Evolutionary conservation across 2,888 invertebrate species (phyloP), one percentile per base, ranked within the genome.

Genomic region (Deroplatys truncata): DNA sequence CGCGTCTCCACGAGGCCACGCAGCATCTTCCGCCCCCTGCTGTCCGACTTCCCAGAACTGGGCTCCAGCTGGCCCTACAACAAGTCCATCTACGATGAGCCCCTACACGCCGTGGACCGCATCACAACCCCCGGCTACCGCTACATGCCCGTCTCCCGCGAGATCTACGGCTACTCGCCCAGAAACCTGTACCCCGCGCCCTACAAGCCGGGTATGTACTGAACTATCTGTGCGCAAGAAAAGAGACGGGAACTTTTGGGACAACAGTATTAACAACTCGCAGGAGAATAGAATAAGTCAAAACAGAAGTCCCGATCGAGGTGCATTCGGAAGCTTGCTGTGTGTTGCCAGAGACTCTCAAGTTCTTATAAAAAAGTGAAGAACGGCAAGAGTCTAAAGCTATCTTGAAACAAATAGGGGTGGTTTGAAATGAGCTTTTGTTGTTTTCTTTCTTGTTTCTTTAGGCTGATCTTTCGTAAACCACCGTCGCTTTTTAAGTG

Each of bases 51-150:
- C 94, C 97, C 97, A 92, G 96, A 97, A 93, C 95, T 97, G 92
- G 94, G 94, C 92, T 94, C 95, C 93, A 94, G 95, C 93, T 97
- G 96, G 95, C 97, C 97, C 56, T 96, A 95, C 94, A 95, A 95
- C 95, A 97, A 97, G 94, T 97, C 97, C 92, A 98, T 98, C 95
- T 98, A 96, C 94, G 97, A 98, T 93, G 97, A 97, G 93, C 97
- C 98, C 92, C 94, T 95, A 91, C 96, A 95, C 92, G 97, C 97
- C 92, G 96, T 96, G 92, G 97, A 97, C 94, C 96, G 98, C 94
- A 97, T 98, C 95, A 95, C 96, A 93, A 96, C 97, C 90, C 97
- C 97, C 93, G 98, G 98, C 92, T 98, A 98, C 96, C 97, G 98
- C 94, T 98, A 98, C 95, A 95, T 97, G 94, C 98, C 98, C 92